These are phyloP conservation scores for Zaprionus obscuricornis DNA, from an alignment of 2,888 invertebrate species.

Conservation along the genomic window DNA sequence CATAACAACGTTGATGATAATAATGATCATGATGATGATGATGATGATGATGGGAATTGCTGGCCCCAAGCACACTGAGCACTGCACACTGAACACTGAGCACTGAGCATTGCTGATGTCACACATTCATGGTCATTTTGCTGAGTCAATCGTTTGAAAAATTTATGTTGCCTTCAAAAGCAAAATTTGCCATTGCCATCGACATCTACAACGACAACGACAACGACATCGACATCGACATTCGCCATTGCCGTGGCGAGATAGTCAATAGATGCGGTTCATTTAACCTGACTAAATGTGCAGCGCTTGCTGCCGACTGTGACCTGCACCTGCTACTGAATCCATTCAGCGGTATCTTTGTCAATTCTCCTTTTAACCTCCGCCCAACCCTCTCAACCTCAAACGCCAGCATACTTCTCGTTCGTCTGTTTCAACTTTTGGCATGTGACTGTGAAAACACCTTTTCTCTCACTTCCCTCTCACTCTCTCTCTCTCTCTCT, in stretches of 20 bases:
- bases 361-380: slow-evolving; percentile 18
- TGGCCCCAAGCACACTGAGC: not conserved
- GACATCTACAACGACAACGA: no score
- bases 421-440: no score
- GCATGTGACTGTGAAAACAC: no score
- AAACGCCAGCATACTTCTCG: no score
- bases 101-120: slow-evolving; percentile 65
- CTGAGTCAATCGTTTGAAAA: slow-evolving; percentile 77
- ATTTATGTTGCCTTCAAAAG: slow-evolving; percentile 77
- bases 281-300: slow-evolving; percentile 76
- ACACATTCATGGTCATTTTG: slow-evolving; percentile 77
- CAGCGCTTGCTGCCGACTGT: slow-evolving; percentile 52
- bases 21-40: slow-evolving; percentile 11
- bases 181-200: slow-evolving; percentile 63
- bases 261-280: slow-evolving; percentile 78
- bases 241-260: slow-evolving; percentile 36
- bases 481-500: not conserved
- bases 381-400: slow-evolving; percentile 16
- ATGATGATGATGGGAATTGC: slow-evolving; percentile 13
- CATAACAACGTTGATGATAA: no score
- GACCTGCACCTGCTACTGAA: slow-evolving; percentile 27
- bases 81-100: not conserved
- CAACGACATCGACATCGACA: slow-evolving; percentile 18
- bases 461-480: no score
- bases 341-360: no score